Evolutionary conservation across 2,797 vertebrate species (phyloP), one percentile per base, ranked within the genome.

Genomic region (Acanthurus lineatus): DNA sequence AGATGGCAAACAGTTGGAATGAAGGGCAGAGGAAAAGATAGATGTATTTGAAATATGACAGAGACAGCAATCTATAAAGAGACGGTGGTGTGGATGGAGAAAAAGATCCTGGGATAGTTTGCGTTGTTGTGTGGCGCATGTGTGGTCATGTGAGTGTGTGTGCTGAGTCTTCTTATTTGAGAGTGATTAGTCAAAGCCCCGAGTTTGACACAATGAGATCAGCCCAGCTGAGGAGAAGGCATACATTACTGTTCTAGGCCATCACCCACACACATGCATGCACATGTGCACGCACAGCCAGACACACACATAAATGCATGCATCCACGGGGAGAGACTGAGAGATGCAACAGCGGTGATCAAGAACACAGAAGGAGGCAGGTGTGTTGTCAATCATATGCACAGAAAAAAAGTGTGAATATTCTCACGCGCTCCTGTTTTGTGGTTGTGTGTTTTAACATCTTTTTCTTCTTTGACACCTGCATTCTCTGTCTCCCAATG

Each of bases 181-280:
- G 93, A 94, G 91, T 92, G 93, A 95, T 95, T 96, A 95, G 91
- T 95, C 95, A 95, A 94, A 95, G 93, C 88, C 87, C 87, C 40
- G 83, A 88, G 90, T 93, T 90, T 96, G 95, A 96, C 95, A 96
- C 95, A 96, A 96, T 95, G 95, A 94, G 94, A 95, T 94, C 95
- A 95, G 87, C 92, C 85, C 81, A 90, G 91, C 90, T 91, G 91
- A 91, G 84, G 88, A 86, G 86, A 91, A 90, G 91, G 92, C 93
- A 92, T 92, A 90, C 84, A 91, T 93, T 92, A 92, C 92, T 88
- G 91, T 95, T 95, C 94, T 94, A 94, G 94, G 94, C 92, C 95
- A 96, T 90, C 87, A 84, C 85, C 78, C 75, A 66, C 81, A 58
- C 77, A 53, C 71, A 68, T 63, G 38, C 73, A 62, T 56, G 56